phyloP scores from a whole-genome alignment of 2,888 invertebrate genomes.

The Drosophila tripunctata region DNA sequence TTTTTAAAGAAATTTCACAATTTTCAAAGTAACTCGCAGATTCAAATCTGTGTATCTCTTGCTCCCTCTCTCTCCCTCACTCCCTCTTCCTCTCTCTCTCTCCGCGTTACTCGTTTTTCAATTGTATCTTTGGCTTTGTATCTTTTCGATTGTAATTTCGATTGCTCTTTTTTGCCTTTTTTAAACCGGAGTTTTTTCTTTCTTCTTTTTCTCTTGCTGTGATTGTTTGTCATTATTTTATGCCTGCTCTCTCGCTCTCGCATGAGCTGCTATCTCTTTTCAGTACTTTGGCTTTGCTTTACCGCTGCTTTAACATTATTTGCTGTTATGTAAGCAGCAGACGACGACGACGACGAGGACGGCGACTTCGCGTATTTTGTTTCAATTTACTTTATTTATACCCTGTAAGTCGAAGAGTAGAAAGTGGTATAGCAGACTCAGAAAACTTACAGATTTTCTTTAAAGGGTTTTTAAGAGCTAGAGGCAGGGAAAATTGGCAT shows the following conservation, averaged over 20 bases:
- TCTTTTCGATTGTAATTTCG: conserved; percentile 53
- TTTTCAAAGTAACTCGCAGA: conserved; percentile 23
- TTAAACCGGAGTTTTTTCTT: conserved; percentile 36
- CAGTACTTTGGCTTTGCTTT: conserved; percentile 54
- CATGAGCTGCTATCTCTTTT: background rate
- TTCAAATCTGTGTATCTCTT: conserved; percentile 17
- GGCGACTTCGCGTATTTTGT: conserved; percentile 66
- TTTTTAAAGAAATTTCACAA: conserved; percentile 42
- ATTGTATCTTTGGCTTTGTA: conserved; percentile 42
- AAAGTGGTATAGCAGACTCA: background rate
- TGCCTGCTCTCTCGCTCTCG: conserved; percentile 5
- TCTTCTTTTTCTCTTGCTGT: conserved; percentile 40
- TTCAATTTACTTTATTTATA: conserved; percentile 60
- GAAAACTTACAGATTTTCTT: too few relatives aligned
- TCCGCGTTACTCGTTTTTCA: conserved; percentile 21
- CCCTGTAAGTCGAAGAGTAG: too few relatives aligned
- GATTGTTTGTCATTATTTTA: conserved; percentile 69
- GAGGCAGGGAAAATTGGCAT: too few relatives aligned
- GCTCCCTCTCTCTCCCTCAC: too few relatives aligned
- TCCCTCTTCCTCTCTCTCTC: conserved; percentile 25
- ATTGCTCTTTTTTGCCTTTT: conserved; percentile 40
- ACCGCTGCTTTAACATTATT: conserved; percentile 77
- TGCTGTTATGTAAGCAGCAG: conserved; percentile 76
- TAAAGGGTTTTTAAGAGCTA: too few relatives aligned
- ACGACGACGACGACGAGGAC: conserved; percentile 18